Evolutionary conservation across 1,140 invertebrate genomes (phyloP).

Genomic region (Nixonia krombeini): DNA sequence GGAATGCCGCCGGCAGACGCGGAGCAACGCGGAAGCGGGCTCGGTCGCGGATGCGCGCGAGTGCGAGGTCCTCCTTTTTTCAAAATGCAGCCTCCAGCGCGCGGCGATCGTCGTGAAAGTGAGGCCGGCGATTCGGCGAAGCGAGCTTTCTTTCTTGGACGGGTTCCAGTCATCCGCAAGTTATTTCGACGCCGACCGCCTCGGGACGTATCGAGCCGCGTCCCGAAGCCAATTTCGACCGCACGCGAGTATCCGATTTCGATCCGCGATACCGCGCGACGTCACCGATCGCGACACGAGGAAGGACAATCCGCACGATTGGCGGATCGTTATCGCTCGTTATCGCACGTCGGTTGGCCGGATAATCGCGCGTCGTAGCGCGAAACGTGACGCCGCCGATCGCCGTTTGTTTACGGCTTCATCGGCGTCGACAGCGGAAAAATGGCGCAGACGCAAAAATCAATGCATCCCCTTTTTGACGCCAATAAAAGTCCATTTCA

Average conservation of each 20-base stretch:
- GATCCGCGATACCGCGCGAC: neutral
- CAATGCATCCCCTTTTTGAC: conserved; percentile 45
- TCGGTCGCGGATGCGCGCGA: too few relatives aligned
- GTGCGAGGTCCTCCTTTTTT: conserved; percentile 4
- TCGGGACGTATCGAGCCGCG: conserved; percentile 21
- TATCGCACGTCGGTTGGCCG: too few relatives aligned
- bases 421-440: conserved; percentile 40
- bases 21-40: too few relatives aligned
- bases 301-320: neutral
- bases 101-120: conserved; percentile 1
- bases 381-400: too few relatives aligned
- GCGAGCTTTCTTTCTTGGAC: conserved; percentile 51
- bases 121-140: neutral
- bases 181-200: conserved; percentile 46
- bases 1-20: too few relatives aligned
- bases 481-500: conserved; percentile 44
- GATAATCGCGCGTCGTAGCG: too few relatives aligned
- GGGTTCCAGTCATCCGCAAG: conserved; percentile 53
- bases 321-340: neutral
- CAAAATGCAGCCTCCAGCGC: conserved; percentile 8
- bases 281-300: neutral
- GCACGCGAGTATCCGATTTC: conserved; percentile 38
- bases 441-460: conserved; percentile 47
- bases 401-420: conserved; percentile 27
- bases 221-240: too few relatives aligned